Conservation (phyloP, 2,113 vertebrate species). For the Odocoileus virginianus region DNA sequence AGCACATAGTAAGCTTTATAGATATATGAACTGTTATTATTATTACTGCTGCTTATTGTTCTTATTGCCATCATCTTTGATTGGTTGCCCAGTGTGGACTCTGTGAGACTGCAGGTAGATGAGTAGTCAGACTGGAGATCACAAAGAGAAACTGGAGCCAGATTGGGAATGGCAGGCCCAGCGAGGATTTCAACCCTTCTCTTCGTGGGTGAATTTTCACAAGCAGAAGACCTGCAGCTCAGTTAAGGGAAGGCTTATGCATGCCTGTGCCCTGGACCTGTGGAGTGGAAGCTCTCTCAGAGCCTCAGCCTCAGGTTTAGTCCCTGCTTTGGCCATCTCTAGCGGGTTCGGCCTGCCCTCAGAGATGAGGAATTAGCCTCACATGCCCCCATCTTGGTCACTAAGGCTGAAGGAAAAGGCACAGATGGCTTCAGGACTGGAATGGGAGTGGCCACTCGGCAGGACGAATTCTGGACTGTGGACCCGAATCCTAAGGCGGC, state of each 20-base stretch:
- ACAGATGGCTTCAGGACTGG: neutral
- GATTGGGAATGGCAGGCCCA: neutral
- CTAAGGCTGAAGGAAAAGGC: neutral
- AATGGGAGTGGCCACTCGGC: too few relatives aligned
- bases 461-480: too few relatives aligned
- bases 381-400: neutral
- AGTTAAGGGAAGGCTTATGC: neutral
- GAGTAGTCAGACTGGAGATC: neutral
- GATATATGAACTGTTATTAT: neutral
- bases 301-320: neutral
- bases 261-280: fast-evolving
- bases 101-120: neutral
- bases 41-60: neutral
- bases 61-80: neutral
- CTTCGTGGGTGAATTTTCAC: neutral
- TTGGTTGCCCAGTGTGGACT: fast-evolving
- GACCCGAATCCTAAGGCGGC: too few relatives aligned
- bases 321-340: neutral
- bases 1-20: neutral
- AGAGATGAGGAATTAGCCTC: neutral
- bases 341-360: neutral
- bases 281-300: neutral
- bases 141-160: neutral
- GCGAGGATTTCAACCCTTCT: neutral
- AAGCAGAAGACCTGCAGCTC: neutral